Conservation (phyloP, 1,140 invertebrate genomes). For the Diorhabda elongata region DNA sequence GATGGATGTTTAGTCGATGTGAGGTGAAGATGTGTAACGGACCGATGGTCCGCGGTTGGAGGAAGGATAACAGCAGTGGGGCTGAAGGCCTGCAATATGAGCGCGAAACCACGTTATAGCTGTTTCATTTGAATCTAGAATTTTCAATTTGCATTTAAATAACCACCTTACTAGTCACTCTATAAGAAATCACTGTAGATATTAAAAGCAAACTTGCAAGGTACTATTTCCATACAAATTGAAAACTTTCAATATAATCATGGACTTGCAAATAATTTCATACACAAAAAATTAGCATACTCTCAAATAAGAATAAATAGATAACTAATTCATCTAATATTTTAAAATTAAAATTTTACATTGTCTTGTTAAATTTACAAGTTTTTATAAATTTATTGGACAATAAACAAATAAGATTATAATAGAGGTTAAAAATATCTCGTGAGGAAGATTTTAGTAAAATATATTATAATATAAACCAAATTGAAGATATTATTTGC, state of each 20-base stretch:
- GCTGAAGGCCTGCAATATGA: constrained; percentile 46
- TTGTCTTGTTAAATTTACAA: background rate
- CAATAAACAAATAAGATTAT: background rate
- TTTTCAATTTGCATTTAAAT: constrained; percentile 3
- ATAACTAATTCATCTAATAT: background rate
- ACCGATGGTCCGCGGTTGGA: constrained; percentile 38
- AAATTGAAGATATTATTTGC: background rate
- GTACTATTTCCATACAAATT: background rate
- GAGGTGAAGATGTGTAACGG: constrained; percentile 13
- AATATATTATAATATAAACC: background rate
- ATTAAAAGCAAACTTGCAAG: background rate
- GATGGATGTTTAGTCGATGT: constrained; percentile 13
- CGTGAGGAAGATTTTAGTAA: background rate
- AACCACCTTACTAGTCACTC: background rate
- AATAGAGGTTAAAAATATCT: background rate
- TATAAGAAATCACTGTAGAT: background rate
- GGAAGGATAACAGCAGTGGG: constrained; percentile 43
- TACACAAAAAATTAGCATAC: background rate
- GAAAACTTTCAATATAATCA: background rate
- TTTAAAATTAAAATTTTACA: background rate
- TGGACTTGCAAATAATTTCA: background rate
- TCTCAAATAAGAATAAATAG: background rate
- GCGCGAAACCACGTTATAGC: constrained; percentile 45
- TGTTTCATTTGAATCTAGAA: constrained; percentile 12
- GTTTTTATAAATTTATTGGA: constrained; percentile 5